Percentiles rank a stretch among this genome's conserved stretches.
phyloP scores from a whole-genome alignment of 2,797 vertebrate species.

The Anguilla obscura region DNA sequence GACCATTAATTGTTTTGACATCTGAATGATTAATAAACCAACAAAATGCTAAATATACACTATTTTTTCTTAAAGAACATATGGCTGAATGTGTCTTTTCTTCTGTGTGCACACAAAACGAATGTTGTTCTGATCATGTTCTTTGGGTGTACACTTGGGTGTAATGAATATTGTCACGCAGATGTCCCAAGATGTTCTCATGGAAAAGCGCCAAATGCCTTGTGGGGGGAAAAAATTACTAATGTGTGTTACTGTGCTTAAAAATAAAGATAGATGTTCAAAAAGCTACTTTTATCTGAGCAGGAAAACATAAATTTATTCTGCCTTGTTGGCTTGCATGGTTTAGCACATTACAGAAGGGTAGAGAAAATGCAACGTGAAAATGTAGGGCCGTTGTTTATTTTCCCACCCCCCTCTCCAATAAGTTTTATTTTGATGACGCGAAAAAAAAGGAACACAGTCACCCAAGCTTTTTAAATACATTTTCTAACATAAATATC shows the following conservation, averaged over 20 bases:
- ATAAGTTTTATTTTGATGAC: neutral
- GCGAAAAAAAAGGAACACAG: neutral
- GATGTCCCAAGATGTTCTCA: neutral
- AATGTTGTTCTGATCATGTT: neutral
- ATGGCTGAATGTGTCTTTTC: conserved; percentile 51
- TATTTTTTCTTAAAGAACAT: conserved; percentile 73
- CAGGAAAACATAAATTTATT: neutral
- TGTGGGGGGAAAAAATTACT: neutral
- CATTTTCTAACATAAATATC: conserved; percentile 55
- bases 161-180: neutral
- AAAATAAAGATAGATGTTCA: conserved; percentile 2
- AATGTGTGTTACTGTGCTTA: conserved; percentile 20
- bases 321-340: neutral
- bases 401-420: conserved; percentile 40
- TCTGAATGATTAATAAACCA: conserved; percentile 63
- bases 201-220: conserved; percentile 26
- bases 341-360: neutral
- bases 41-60: conserved; percentile 65
- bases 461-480: conserved; percentile 15
- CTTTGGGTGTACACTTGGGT: neutral
- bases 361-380: neutral
- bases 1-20: conserved; percentile 70
- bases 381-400: conserved; percentile 46
- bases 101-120: conserved; percentile 47
- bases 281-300: neutral